Conservation (phyloP, 2,888 invertebrate species). For the Lydus trimaculatus region DNA sequence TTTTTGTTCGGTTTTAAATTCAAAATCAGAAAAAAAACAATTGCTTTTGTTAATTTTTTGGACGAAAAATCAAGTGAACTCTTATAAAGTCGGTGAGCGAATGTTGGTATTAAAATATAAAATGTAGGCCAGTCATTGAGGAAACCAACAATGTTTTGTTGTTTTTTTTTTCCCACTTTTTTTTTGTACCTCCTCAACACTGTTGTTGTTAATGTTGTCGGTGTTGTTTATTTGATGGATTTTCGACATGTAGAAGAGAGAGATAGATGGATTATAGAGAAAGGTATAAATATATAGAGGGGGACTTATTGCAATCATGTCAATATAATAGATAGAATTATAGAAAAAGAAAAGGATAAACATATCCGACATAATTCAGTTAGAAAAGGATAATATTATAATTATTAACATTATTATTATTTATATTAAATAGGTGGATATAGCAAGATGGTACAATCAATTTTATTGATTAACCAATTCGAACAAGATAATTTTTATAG, state of each 20-base stretch:
- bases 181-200: too few species aligned
- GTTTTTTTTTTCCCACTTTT: background rate
- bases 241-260: background rate
- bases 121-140: background rate
- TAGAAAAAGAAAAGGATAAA: background rate
- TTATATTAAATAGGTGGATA: too few species aligned
- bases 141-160: slow-evolving; percentile 3
- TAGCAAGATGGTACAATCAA: background rate
- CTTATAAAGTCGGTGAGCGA: background rate
- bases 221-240: background rate
- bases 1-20: too few species aligned
- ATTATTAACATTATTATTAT: too few species aligned
- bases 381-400: background rate
- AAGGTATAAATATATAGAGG: background rate
- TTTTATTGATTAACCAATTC: background rate
- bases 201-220: background rate
- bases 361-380: too few species aligned
- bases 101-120: background rate
- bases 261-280: background rate
- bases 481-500: background rate
- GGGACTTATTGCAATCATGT: background rate
- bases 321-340: background rate
- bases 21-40: too few species aligned
- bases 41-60: too few species aligned
- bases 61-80: background rate